Evolutionary conservation across 2,888 invertebrate genomes (phyloP).

Genomic region (Heliconius hortense): DNA sequence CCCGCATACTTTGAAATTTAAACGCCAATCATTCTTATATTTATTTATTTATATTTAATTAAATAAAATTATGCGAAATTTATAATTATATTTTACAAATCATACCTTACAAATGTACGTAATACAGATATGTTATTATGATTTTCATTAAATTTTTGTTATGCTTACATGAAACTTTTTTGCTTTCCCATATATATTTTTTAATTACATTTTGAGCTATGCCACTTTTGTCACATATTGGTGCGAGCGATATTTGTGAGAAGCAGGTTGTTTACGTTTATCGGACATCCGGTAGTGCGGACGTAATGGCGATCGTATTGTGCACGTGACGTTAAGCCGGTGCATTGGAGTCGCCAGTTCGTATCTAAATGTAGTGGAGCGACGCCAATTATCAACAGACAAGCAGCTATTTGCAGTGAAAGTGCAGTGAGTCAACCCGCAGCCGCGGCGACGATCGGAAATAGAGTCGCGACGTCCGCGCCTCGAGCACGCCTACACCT

Average conservation of each 20-base stretch:
- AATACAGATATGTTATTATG: not conserved
- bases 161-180: not conserved
- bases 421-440: slow-evolving; percentile 70
- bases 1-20: slow-evolving; percentile 43
- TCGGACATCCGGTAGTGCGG: slow-evolving; percentile 39
- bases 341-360: slow-evolving; percentile 37
- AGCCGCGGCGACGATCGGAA: slow-evolving; percentile 52
- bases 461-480: slow-evolving; percentile 51
- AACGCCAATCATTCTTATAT: slow-evolving; percentile 24
- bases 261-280: slow-evolving; percentile 42
- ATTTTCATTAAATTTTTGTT: not conserved
- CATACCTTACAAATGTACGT: not conserved
- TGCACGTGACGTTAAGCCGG: slow-evolving; percentile 36
- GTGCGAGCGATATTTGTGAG: slow-evolving; percentile 32
- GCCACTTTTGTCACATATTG: not conserved
- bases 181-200: not conserved
- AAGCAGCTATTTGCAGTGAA: slow-evolving; percentile 68
- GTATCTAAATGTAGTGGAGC: slow-evolving; percentile 53
- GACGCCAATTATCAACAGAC: slow-evolving; percentile 62
- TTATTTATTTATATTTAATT: not conserved
- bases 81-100: not conserved
- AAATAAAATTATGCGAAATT: not conserved
- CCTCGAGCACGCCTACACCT: slow-evolving; percentile 21
- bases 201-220: not conserved
- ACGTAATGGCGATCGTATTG: slow-evolving; percentile 34